Evolutionary conservation across 1,140 invertebrate genomes (phyloP).

Genomic region (Vanessa tameamea): DNA sequence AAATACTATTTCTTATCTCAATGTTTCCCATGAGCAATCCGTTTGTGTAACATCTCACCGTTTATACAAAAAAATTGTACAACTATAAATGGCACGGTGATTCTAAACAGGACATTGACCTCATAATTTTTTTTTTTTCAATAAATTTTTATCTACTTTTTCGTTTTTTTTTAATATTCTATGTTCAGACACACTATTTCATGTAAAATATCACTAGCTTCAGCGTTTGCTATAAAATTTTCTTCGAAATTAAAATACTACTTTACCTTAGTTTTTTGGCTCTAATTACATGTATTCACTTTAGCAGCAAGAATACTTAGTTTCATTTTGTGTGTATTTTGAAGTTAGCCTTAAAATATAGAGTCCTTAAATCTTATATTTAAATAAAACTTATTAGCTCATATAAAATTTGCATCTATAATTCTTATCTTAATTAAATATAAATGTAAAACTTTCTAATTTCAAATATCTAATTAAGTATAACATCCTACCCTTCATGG

Average conservation of each 20-base stretch:
- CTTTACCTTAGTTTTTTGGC: background rate
- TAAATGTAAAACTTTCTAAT: too few relatives aligned
- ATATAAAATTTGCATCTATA: background rate
- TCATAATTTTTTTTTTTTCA: too few relatives aligned
- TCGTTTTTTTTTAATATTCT: background rate
- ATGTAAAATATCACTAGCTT: background rate
- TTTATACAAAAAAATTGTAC: background rate
- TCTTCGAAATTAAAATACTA: constrained; percentile 17
- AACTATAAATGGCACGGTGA: too few relatives aligned
- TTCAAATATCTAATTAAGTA: too few relatives aligned
- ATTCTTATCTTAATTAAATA: too few relatives aligned
- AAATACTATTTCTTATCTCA: constrained; percentile 23
- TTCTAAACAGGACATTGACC: too few relatives aligned
- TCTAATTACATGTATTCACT: background rate
- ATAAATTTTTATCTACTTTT: too few relatives aligned
- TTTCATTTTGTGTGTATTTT: background rate
- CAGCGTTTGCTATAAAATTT: constrained; percentile 14
- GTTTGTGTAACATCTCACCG: background rate
- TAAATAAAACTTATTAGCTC: background rate
- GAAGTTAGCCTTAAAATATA: background rate
- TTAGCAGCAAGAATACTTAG: background rate
- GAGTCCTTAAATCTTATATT: background rate
- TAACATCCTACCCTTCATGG: background rate
- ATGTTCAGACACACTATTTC: background rate
- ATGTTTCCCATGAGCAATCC: constrained; percentile 18